Conservation (phyloP, 2,888 invertebrate species). For the Lobophora halterata region DNA sequence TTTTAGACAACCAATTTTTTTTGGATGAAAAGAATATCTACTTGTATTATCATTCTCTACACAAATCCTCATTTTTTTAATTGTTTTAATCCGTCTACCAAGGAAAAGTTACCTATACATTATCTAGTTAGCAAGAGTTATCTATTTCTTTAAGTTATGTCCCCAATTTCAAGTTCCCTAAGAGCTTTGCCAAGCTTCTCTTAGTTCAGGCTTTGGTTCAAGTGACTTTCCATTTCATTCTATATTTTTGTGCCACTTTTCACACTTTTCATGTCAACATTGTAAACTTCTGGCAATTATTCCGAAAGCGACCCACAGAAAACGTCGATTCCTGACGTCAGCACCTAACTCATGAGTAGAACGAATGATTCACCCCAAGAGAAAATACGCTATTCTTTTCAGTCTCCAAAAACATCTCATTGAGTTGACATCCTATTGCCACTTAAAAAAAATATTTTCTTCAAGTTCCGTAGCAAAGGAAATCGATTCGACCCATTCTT, state of each 20-base stretch:
- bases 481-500: constrained; percentile 16
- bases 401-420: constrained; percentile 25
- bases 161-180: no score
- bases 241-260: constrained; percentile 14
- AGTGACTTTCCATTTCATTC: not conserved
- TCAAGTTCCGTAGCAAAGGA: not conserved
- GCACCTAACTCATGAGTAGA: constrained; percentile 18
- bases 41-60: no score
- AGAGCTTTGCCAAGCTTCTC: no score
- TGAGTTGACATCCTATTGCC: constrained; percentile 15
- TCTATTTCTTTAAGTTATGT: no score
- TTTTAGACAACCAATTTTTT: no score
- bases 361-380: constrained; percentile 26
- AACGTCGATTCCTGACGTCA: constrained; percentile 24
- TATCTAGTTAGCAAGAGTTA: no score
- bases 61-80: no score
- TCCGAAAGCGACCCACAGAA: constrained; percentile 26
- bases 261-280: constrained; percentile 3
- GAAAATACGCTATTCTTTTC: constrained; percentile 28
- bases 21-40: no score
- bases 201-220: no score
- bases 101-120: no score
- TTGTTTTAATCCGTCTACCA: no score
- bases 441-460: not conserved
- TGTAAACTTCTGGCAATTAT: constrained; percentile 23